Percentiles rank a stretch among this genome's conserved stretches.
These are phyloP conservation scores for Ochropleura leucogaster DNA, from an alignment of 2,888 invertebrate genomes.

Conservation along the genomic window DNA sequence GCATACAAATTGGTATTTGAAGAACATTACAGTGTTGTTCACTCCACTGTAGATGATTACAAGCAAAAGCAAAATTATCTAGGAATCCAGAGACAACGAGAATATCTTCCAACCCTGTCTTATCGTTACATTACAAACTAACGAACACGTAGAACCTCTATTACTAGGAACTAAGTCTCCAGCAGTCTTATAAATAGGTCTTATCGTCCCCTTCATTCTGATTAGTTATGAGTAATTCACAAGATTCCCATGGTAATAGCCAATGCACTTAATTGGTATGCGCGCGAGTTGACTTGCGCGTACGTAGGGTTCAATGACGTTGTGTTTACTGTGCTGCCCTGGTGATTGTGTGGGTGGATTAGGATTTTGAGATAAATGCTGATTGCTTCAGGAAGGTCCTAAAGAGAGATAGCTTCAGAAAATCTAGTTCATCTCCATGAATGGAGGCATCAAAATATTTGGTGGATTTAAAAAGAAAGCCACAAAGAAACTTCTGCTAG, in stretches of 20 bases:
- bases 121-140: slow-evolving; percentile 16
- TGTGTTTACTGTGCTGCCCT: slow-evolving; percentile 45
- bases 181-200: slow-evolving; percentile 36
- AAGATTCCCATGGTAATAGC: slow-evolving; percentile 77
- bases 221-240: slow-evolving; percentile 58
- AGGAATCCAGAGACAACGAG: slow-evolving; percentile 3
- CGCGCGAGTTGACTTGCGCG: slow-evolving; percentile 72
- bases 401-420: too few species aligned
- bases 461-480: too few species aligned
- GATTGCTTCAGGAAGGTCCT: background rate
- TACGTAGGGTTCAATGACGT: slow-evolving; percentile 76
- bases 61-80: slow-evolving; percentile 38
- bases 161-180: slow-evolving; percentile 21
- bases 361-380: slow-evolving; percentile 15
- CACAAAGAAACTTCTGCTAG: background rate
- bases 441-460: too few species aligned
- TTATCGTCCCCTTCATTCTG: slow-evolving; percentile 20
- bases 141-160: slow-evolving; percentile 15
- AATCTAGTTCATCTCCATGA: background rate
- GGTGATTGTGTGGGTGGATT: slow-evolving; percentile 19
- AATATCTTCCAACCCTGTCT: slow-evolving; percentile 17
- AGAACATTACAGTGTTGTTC: background rate
- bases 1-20: slow-evolving; percentile 14
- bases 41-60: background rate
- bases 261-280: slow-evolving; percentile 84